Base-by-base conservation (phyloP, 64 coral and sea anemone genomes). In the Catalaphyllia jardinei region DNA sequence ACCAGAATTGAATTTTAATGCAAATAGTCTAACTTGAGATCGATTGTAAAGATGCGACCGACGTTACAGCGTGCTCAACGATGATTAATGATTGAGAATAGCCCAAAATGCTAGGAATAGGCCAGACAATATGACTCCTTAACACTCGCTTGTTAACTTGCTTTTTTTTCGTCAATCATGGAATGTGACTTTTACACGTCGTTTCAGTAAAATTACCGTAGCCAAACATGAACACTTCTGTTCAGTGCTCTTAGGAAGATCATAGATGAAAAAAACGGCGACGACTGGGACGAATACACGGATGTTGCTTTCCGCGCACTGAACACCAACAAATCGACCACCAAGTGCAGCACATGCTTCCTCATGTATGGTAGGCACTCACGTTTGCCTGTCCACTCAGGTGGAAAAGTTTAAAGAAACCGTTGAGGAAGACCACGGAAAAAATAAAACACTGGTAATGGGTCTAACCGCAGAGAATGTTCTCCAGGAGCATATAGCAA, bases 171-270 rank as follows among this genome's bases (percentile, higher is more conserved):
- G 3, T 46, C 39, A 0, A 46, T 46, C 5, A 5, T 8, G 39
- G 39, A 0, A 46, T 46, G 39, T 46, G 39, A 46, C 39, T 46
- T 46, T 46, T 46, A 46, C 35, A 38, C 35, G 35, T 38, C 35
- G 35, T 38, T 38, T 38, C 35, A 38, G 35, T 38, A 38, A 38
- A 38, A 38, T 38, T 38, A 38, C 35, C 35, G 35, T 38, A 38
- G 35, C 35, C 35, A 2, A 54, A 54, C 52, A 11, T 54, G 0
- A 54, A 13, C 17, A 20, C 62, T 62, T 64, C 73, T 62, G 51
- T 87, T 59, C 59, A 92, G 90, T 85, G 89, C 82, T 65, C 50
- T 96, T 17, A 96, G 87, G 54, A 96, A 95, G 71, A 30, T 89
- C 17, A 81, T 92, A 31, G 69, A 89, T 39, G 65, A 92, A 42